Conservation (phyloP, 2,888 invertebrate genomes). For the Trachelus iudaicus region DNA sequence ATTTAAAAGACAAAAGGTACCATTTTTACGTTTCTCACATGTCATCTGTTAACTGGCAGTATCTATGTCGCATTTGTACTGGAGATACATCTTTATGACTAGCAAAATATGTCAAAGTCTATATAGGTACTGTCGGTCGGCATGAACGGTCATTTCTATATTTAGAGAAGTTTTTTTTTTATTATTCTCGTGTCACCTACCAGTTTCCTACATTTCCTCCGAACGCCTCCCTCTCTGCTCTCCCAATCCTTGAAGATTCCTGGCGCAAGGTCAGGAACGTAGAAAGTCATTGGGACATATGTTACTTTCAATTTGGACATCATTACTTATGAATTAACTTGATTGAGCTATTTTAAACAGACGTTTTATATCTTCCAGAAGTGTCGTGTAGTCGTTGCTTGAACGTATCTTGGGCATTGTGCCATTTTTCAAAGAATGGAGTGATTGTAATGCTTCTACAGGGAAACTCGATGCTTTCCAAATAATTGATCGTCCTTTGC, state of each 20-base stretch:
- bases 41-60: neutral
- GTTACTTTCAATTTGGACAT: neutral
- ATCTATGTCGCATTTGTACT: neutral
- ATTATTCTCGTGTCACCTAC: neutral
- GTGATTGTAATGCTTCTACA: neutral
- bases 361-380: neutral
- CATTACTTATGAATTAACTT: neutral
- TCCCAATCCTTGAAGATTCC: neutral
- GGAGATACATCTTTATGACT: neutral
- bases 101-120: neutral
- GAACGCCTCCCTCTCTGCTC: neutral
- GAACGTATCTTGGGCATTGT: neutral
- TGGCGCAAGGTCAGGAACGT: neutral
- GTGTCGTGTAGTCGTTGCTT: neutral
- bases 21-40: neutral
- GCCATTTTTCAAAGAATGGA: neutral
- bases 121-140: neutral
- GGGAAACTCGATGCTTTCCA: neutral
- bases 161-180: neutral
- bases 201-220: neutral
- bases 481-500: neutral
- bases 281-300: neutral
- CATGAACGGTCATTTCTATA: neutral
- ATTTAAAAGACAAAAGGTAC: neutral
- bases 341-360: neutral